Base-by-base conservation (phyloP, 30 jellyfish, hydroid and myxozoan species). In the Mastigias papua region DNA sequence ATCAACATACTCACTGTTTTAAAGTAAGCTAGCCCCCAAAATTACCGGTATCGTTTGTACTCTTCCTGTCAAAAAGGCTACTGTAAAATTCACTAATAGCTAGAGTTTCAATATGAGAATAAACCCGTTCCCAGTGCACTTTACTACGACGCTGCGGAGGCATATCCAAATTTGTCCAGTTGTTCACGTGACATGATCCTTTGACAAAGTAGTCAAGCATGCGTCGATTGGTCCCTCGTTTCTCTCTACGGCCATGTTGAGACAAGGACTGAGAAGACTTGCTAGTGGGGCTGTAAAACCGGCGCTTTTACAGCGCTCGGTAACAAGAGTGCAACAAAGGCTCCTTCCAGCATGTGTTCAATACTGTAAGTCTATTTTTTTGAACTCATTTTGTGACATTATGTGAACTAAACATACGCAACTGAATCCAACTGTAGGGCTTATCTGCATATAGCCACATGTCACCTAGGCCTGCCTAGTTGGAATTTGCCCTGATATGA, bases 231-330 rank as follows among this genome's bases (percentile, higher is more conserved):
- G 88, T 54, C 70, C 84, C 85, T 64, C 65, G 88, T 86, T 60
- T 79, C 73, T 86, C 94, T 85, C 94, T 72, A 37, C 93, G 91
- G 94, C 94, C 94, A 94, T 94, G 98, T 94, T 94, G 84, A 86
- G 98, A 81, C 97, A 89, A 76, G 98, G 97, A 26, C 84, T 94
- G 79, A 82, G 98, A 67, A 69, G 97, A 72, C 90, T 94, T 25
- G 91, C 95, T 46, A 89, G 87, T 42, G 95, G 93, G 68, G 96
- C 95, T 78, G 86, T 90, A 37, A 82, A 89, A 89, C 96, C 97
- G 63, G 91, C 98, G 89, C 86, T 94, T 34, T 50, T 76, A 35
- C 93, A 82, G 87, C 98, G 96, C 74, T 79, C 98, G 83, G 91
- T 87, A 16, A 25, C 81, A 9, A 90, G 89, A 86, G 89, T 82